Evolutionary conservation across 2,888 invertebrate species (phyloP).

Genomic region (Cephus spinipes): DNA sequence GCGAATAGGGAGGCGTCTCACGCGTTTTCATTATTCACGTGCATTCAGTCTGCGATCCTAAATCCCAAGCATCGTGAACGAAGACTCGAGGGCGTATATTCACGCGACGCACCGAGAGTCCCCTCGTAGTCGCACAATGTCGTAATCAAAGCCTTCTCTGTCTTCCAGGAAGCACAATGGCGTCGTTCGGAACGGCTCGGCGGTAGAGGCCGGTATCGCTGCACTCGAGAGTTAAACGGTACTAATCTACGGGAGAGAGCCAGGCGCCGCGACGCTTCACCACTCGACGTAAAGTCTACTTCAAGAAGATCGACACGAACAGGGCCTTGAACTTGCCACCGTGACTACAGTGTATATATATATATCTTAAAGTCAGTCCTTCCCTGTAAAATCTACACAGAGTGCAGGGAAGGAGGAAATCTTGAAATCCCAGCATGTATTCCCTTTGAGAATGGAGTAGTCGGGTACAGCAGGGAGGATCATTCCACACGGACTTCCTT

Average conservation of each 20-base stretch:
- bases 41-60: background rate
- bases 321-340: background rate
- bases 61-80: background rate
- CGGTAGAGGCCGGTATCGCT: slow-evolving; percentile 6
- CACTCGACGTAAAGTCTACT: background rate
- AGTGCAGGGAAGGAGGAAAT: background rate
- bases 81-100: background rate
- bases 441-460: background rate
- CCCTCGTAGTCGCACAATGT: slow-evolving; percentile 49
- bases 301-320: background rate
- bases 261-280: background rate
- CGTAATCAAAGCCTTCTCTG: slow-evolving; percentile 60
- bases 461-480: background rate
- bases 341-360: background rate
- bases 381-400: background rate
- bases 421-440: background rate
- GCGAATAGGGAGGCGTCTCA: background rate
- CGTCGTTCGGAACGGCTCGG: slow-evolving; percentile 47
- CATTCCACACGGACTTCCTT: background rate
- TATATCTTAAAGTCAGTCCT: background rate
- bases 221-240: slow-evolving; percentile 32
- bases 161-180: slow-evolving; percentile 54
- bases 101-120: background rate
- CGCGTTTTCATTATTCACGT: background rate
- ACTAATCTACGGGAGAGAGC: slow-evolving; percentile 28